Base-by-base conservation (phyloP, 2,113 vertebrate species). In the Anser cygnoides region DNA sequence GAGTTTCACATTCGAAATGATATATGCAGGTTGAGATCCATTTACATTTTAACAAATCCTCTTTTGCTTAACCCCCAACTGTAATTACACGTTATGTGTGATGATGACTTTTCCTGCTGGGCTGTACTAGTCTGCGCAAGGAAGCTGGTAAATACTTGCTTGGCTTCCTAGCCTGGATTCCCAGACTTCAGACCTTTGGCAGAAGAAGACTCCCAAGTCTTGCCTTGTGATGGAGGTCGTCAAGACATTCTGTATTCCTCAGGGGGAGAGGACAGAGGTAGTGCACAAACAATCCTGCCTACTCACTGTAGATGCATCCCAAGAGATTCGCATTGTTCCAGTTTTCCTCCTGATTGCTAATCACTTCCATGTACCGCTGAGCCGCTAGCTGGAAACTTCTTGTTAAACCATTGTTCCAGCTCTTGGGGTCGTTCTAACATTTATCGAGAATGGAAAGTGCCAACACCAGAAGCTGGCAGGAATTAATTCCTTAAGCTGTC, bases 281-380 rank as follows among this genome's bases (percentile, higher is more conserved):
- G 28, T 58, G 11, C 11, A 41, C 2, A 1, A 70, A 83, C 44
- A 70, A 1, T 61, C 31, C 22, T 71, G 28, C 43, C 3, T 55
- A 58, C 9, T 43, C 29, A 16, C 39, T 73, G 26, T 46, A 73
- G 23, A 41, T 80, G 37, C 1, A 37, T 3, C 12, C 58, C 65
- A 33, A 68, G 26, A 73, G 19, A 68, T 16, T 11, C 44, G n/a
- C 87, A 74, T 71, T 0, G 0, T 5, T 37, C 28, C 1, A 0
- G 11, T 8, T 70, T 65, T 68, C 11, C 3, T 74, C 78, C 70
- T 68, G 17, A 43, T 22, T 35, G 5, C 41, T 63, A 76, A 65
- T 74, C 37, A 74, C 20, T 67, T 85, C 19, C 39, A 37, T 13
- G 16, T 28, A 70, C 6, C 14, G 55, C 13, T 54, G 26, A 46